These are phyloP conservation scores for Reticulitermes speratus DNA, from an alignment of 1,140 invertebrate species.

Conservation along the genomic window DNA sequence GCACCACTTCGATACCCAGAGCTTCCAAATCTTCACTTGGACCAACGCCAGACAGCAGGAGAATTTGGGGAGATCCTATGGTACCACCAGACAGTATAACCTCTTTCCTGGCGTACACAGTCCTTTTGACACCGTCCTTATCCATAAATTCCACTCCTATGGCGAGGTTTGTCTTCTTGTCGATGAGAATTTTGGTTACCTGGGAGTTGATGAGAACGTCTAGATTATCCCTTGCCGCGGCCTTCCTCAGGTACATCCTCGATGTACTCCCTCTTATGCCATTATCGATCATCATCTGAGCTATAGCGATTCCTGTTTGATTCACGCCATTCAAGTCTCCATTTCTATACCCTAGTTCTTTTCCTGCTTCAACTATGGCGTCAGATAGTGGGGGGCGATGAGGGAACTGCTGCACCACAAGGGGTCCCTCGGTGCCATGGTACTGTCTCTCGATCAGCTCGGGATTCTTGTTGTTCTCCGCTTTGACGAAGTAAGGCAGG, in stretches of 20 bases:
- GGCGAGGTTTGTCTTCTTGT: constrained; percentile 49
- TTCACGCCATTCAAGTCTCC: constrained; percentile 61
- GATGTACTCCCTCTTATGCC: constrained; percentile 62
- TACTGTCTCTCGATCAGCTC: constrained; percentile 32
- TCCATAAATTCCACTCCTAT: constrained; percentile 60
- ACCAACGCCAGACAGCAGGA: constrained; percentile 33
- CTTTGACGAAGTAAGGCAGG: constrained; percentile 47
- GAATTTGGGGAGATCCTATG: constrained; percentile 31
- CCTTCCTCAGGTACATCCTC: constrained; percentile 85
- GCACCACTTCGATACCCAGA: constrained; percentile 28
- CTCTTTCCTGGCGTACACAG: constrained; percentile 25
- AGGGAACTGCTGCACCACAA: constrained; percentile 36
- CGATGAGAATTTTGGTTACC: constrained; percentile 70
- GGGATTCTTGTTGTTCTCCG: constrained; percentile 45
- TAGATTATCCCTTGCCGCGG: constrained; percentile 76
- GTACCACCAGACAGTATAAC: constrained; percentile 30
- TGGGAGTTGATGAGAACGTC: constrained; percentile 83
- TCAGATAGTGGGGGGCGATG: constrained; percentile 42
- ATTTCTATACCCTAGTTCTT: constrained; percentile 68
- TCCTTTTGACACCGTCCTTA: constrained; percentile 37
- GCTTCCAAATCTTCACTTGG: constrained; percentile 30
- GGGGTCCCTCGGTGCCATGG: constrained; percentile 41
- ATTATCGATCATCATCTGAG: constrained; percentile 39
- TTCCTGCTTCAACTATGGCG: constrained; percentile 63
- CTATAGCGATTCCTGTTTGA: constrained; percentile 55